phyloP scores from a whole-genome alignment of 1,140 invertebrate genomes.

The Dinothrombium tinctorium region DNA sequence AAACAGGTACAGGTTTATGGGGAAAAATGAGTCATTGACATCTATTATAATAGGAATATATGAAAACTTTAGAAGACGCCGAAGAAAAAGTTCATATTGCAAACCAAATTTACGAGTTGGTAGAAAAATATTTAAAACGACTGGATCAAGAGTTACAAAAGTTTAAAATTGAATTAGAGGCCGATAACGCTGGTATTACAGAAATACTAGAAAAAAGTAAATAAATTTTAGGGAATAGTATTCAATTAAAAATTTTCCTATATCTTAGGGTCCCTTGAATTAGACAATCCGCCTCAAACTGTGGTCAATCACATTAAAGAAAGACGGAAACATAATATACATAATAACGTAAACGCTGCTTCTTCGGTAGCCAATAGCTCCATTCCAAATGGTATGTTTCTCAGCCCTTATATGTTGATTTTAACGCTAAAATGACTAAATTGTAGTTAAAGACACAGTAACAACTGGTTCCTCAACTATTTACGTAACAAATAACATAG shows the following conservation, averaged over 20 bases:
- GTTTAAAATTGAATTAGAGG: conserved; percentile 95
- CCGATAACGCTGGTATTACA: conserved; percentile 91
- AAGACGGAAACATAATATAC: conserved; percentile 12
- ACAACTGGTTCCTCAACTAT: no score
- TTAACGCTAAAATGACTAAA: no score
- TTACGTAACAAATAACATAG: no score
- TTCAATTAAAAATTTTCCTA: conserved; percentile 4
- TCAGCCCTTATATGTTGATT: background rate
- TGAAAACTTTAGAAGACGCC: conserved; percentile 74
- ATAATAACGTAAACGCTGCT: background rate
- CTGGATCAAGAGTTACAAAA: conserved; percentile 84
- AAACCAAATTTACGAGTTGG: conserved; percentile 78
- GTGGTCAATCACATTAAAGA: conserved; percentile 12
- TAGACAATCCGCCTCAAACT: conserved; percentile 22
- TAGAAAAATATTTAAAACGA: conserved; percentile 70
- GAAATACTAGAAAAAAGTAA: conserved; percentile 68
- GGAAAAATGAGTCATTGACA: background rate
- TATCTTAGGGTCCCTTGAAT: conserved; percentile 25
- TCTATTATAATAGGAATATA: conserved; percentile 38
- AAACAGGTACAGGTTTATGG: conserved; percentile 26
- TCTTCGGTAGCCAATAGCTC: background rate
- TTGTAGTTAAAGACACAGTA: no score
- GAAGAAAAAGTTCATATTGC: conserved; percentile 65
- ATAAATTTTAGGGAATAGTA: background rate
- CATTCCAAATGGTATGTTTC: background rate